Conservation (phyloP, 1,140 invertebrate genomes). For the Aphidius gifuensis region DNA sequence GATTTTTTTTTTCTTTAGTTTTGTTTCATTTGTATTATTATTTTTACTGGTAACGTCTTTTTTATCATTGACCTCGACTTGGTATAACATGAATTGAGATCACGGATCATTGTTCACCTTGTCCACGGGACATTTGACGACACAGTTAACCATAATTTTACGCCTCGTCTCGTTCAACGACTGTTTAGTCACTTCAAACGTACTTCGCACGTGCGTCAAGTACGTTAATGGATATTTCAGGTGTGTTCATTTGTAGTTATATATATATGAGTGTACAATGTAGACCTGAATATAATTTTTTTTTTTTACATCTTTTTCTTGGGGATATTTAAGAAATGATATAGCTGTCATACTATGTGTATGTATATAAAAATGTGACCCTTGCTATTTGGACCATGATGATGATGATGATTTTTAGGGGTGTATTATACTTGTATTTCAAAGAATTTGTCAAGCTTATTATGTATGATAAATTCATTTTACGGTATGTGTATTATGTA, state of each 20-base stretch:
- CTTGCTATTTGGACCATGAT: no score
- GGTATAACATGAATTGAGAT: slow-evolving; percentile 1
- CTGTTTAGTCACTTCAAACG: slow-evolving; percentile 42
- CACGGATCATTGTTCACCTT: slow-evolving; percentile 20
- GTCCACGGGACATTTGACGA: slow-evolving; percentile 7
- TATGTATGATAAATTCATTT: neutral
- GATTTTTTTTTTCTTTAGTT: neutral
- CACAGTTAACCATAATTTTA: slow-evolving; percentile 30
- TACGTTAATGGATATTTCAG: slow-evolving; percentile 11
- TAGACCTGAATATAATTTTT: neutral
- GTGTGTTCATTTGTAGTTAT: neutral
- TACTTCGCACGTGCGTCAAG: slow-evolving; percentile 37
- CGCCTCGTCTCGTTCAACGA: slow-evolving; percentile 39
- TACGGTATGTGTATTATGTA: neutral
- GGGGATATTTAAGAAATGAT: no score
- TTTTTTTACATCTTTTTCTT: no score
- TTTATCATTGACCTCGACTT: slow-evolving; percentile 26
- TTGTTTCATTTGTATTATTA: no score
- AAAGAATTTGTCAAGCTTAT: neutral
- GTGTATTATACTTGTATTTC: no score
- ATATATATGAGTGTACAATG: neutral
- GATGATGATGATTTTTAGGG: no score
- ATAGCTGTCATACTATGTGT: no score
- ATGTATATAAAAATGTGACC: no score
- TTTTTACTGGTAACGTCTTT: neutral